Conservation (phyloP, 64 coral and sea anemone genomes). For the Montipora cactus region DNA sequence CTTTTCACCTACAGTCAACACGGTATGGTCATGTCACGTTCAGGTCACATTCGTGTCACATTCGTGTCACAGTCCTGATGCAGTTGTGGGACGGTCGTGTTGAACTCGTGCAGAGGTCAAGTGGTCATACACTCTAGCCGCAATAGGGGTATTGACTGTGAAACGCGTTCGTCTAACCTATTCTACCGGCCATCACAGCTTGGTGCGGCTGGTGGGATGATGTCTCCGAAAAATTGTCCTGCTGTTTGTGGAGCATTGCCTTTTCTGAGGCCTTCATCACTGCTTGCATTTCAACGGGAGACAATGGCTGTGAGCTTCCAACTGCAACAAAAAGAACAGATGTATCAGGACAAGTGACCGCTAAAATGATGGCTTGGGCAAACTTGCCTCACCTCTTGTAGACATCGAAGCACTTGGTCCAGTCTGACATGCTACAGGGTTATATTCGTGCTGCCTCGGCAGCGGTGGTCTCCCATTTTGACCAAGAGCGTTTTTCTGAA, state of each 20-base stretch:
- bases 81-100: too few species aligned
- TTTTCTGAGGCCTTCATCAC: slow-evolving; percentile 93
- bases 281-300: slow-evolving; percentile 89
- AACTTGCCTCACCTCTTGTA: slow-evolving; percentile 62
- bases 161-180: slow-evolving; percentile 2
- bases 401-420: slow-evolving; percentile 64
- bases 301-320: slow-evolving; percentile 71
- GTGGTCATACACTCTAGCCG: too few species aligned
- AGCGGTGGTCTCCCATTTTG: slow-evolving; percentile 66
- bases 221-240: slow-evolving; percentile 17
- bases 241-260: slow-evolving; percentile 27
- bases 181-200: background rate
- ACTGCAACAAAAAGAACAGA: slow-evolving; percentile 2
- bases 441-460: slow-evolving; percentile 61
- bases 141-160: background rate
- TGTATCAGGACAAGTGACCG: background rate
- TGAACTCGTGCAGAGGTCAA: too few species aligned
- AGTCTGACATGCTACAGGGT: slow-evolving; percentile 64
- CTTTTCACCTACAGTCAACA: background rate
- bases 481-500: slow-evolving; percentile 14
- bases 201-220: slow-evolving; percentile 12
- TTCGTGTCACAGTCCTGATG: background rate
- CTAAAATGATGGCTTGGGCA: background rate
- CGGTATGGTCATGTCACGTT: background rate
- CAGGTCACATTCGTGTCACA: background rate